Conservation (phyloP, 2,113 vertebrate genomes). For the Neoarius graeffei region DNA sequence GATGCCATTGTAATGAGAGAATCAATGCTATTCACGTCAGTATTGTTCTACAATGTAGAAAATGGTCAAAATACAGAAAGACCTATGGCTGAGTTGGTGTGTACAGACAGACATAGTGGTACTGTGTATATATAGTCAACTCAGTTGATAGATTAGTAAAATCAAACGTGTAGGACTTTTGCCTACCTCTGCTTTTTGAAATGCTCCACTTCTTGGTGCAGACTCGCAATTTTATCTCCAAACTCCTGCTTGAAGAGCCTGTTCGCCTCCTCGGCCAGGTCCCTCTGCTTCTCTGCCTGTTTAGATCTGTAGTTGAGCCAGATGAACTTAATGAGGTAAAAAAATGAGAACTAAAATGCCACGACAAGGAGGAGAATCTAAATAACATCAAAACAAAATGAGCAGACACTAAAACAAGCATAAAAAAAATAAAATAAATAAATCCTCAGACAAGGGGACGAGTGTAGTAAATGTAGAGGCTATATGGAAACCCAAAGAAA, state of each 20-base stretch:
- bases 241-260: constrained; percentile 98
- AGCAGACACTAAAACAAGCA: constrained; percentile 42
- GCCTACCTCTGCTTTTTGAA: constrained; percentile 84
- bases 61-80: no score
- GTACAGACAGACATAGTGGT: no score
- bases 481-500: constrained; percentile 59
- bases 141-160: not conserved
- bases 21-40: no score
- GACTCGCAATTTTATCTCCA: constrained; percentile 95
- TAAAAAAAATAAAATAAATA: constrained; percentile 51
- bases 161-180: not conserved
- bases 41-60: no score
- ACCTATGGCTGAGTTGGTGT: no score
- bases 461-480: constrained; percentile 27
- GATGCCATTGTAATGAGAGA: no score
- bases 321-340: constrained; percentile 83
- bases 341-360: constrained; percentile 71
- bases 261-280: constrained; percentile 86
- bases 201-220: constrained; percentile 88
- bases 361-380: constrained; percentile 69
- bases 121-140: not conserved
- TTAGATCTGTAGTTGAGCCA: constrained; percentile 94
- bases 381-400: constrained; percentile 22
- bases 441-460: constrained; percentile 11
- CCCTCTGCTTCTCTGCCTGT: constrained; percentile 83